Evolutionary conservation across 2,888 invertebrate species (phyloP).

Genomic region (Acrocera orbiculus): DNA sequence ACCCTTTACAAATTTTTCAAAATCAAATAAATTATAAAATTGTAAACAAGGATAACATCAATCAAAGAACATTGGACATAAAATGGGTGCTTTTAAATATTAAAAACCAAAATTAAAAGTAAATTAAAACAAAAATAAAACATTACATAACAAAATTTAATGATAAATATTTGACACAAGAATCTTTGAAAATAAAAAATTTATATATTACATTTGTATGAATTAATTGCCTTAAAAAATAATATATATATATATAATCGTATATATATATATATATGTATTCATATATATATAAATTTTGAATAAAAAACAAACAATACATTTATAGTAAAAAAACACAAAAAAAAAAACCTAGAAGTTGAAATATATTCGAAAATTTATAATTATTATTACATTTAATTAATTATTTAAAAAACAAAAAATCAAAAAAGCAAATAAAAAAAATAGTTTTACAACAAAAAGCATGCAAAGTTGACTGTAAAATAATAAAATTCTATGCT

Average conservation of each 20-base stretch:
- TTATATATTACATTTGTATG: slow-evolving; percentile 14
- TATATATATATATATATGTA: too few species aligned
- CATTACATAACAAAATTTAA: slow-evolving; percentile 2
- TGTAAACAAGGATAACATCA: too few species aligned
- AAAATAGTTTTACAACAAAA: too few species aligned
- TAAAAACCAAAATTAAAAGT: not conserved
- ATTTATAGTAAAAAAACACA: not conserved
- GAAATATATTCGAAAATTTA: too few species aligned
- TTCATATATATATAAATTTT: not conserved
- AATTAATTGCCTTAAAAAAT: slow-evolving; percentile 15
- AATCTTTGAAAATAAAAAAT: slow-evolving; percentile 8
- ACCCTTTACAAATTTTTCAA: too few species aligned
- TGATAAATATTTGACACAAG: slow-evolving; percentile 6
- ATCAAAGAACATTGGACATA: too few species aligned
- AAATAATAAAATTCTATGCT: too few species aligned
- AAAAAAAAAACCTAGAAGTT: not conserved
- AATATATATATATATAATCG: not conserved
- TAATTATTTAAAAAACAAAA: too few species aligned
- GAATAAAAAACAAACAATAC: not conserved
- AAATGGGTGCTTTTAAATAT: not conserved
- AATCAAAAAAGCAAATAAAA: too few species aligned
- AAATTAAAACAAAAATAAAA: not conserved
- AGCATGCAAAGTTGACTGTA: too few species aligned
- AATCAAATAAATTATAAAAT: too few species aligned
- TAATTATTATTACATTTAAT: too few species aligned